Conservation (phyloP, 2,797 vertebrate species). For the Lindbergichthys nudifrons region DNA sequence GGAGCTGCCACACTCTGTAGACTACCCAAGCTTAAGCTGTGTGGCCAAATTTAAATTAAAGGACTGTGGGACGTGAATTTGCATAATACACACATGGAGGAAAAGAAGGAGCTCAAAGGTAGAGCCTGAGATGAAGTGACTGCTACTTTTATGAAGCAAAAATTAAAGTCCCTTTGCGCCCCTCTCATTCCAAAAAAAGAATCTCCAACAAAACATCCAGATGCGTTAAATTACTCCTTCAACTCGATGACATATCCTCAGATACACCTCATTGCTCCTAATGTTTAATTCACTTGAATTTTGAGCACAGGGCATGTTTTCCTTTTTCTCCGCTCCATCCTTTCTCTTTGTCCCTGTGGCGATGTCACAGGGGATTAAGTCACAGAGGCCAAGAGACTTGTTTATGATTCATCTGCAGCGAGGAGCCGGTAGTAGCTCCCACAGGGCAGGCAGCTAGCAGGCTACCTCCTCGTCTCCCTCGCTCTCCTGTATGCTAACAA, state of each 20-base stretch:
- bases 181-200: background rate
- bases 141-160: conserved; percentile 54
- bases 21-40: conserved; percentile 61
- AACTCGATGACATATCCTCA: conserved; percentile 59
- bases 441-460: conserved; percentile 63
- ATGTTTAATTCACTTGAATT: conserved; percentile 81
- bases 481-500: conserved; percentile 50
- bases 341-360: conserved; percentile 65
- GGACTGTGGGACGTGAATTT: conserved; percentile 71
- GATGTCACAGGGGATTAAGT: conserved; percentile 83
- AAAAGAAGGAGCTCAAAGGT: conserved; percentile 48
- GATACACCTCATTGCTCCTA: conserved; percentile 74
- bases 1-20: conserved; percentile 66
- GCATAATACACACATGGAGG: conserved; percentile 64
- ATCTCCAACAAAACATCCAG: conserved; percentile 21
- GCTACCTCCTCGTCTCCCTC: conserved; percentile 52
- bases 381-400: conserved; percentile 72
- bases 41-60: conserved; percentile 72
- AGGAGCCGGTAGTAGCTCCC: conserved; percentile 63
- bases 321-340: conserved; percentile 51
- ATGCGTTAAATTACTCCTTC: conserved; percentile 62
- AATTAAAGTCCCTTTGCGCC: conserved; percentile 33
- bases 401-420: conserved; percentile 78
- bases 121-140: conserved; percentile 60
- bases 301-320: conserved; percentile 73